Percentiles rank a stretch among this genome's conserved stretches.
Conservation (phyloP, 2,113 vertebrate species). For the Brienomyrus brachyistius region DNA sequence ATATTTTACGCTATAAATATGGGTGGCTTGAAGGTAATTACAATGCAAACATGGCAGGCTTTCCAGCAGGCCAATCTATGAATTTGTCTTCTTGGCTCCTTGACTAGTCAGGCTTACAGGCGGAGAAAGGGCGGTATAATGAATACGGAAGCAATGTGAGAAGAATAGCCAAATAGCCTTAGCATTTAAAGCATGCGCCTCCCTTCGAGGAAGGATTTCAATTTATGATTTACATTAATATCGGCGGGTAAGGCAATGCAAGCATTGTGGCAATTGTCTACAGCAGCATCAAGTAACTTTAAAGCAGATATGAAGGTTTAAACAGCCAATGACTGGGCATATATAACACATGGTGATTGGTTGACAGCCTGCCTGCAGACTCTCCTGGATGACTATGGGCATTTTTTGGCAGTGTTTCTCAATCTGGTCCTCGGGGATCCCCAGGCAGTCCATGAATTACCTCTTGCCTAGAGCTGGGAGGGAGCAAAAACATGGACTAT, state of each 20-base stretch:
- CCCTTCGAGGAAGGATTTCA: conserved; percentile 20
- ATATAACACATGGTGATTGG: neutral
- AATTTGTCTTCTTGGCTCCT: neutral
- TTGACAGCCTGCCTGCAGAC: neutral
- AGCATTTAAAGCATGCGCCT: conserved; percentile 25
- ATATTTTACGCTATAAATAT: neutral
- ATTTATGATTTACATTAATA: conserved; percentile 20
- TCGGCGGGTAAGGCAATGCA: conserved; percentile 11
- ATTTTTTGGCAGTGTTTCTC: neutral
- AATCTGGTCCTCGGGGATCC: neutral
- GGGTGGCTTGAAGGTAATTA: conserved; percentile 19
- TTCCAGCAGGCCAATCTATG: conserved; percentile 5
- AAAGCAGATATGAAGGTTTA: neutral
- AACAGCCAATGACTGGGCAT: neutral
- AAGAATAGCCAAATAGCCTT: conserved; percentile 9
- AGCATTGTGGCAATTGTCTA: conserved; percentile 30
- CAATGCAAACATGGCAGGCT: conserved; percentile 14
- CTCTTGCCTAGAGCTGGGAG: neutral
- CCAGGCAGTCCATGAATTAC: neutral
- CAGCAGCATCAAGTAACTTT: conserved; percentile 20
- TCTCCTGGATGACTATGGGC: neutral
- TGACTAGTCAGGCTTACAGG: conserved; percentile 26
- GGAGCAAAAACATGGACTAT: neutral
- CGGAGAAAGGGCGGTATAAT: conserved; percentile 34
- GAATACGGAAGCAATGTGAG: conserved; percentile 27